phyloP scores from a whole-genome alignment of 2,797 vertebrate genomes.

The Melanotaenia maccullochi region DNA sequence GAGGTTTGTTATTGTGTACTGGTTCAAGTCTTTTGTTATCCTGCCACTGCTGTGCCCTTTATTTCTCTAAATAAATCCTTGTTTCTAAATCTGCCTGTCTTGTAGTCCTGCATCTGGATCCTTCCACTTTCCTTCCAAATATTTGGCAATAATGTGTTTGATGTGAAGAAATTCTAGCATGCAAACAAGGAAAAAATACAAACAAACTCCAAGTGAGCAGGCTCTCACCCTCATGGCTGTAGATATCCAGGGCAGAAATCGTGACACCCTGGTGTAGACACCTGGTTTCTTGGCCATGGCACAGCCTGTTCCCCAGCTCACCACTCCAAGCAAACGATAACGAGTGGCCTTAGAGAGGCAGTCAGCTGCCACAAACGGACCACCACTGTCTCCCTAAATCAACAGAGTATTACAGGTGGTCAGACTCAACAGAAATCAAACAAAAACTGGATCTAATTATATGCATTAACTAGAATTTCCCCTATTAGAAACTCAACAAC shows the following conservation, averaged over 20 bases:
- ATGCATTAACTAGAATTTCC: not conserved
- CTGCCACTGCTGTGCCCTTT: too few relatives aligned
- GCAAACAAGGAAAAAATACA: too few relatives aligned
- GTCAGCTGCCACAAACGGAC: conserved; percentile 90
- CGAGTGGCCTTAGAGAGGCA: conserved; percentile 85
- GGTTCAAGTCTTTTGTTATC: not conserved
- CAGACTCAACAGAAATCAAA: not conserved
- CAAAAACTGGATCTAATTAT: not conserved
- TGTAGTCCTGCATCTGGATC: not conserved
- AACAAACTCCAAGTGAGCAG: not conserved
- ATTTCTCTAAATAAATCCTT: not conserved
- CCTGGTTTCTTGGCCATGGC: conserved; percentile 92
- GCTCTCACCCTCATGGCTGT: conserved; percentile 89
- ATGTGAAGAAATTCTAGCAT: not conserved
- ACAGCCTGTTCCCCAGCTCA: conserved; percentile 94
- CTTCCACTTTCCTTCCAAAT: not conserved
- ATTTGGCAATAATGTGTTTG: not conserved
- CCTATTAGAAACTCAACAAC: not conserved
- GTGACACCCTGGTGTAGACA: conserved; percentile 89
- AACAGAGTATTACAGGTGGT: conserved; percentile 13
- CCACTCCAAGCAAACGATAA: conserved; percentile 90
- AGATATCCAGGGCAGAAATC: conserved; percentile 92
- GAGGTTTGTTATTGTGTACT: not conserved
- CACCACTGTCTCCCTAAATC: conserved; percentile 90
- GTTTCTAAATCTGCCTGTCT: not conserved